Evolutionary conservation across 2,797 vertebrate genomes (phyloP).

Genomic region (Bradypodion ventrale): DNA sequence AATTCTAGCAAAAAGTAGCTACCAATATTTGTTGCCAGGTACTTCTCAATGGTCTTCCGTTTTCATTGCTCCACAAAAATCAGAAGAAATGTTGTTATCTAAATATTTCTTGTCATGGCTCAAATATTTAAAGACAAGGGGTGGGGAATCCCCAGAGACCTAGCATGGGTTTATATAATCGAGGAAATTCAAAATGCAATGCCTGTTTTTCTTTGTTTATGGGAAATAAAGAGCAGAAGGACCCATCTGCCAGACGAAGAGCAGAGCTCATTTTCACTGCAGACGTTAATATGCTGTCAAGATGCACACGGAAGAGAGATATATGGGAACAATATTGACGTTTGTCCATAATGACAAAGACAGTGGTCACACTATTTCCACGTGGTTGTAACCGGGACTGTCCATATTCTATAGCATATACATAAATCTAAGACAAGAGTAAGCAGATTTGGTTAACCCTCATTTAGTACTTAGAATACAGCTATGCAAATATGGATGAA

Average conservation of each 20-base stretch:
- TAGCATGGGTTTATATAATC: constrained; percentile 41
- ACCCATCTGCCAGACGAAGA: constrained; percentile 22
- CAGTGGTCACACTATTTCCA: constrained; percentile 16
- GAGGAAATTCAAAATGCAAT: constrained; percentile 46
- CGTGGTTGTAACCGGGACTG: background rate
- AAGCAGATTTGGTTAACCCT: background rate
- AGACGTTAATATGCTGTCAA: constrained; percentile 48
- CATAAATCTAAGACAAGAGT: background rate
- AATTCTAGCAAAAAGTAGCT: constrained; percentile 47
- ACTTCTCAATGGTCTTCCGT: constrained; percentile 50
- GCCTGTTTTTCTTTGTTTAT: constrained; percentile 41
- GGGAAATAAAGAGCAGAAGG: constrained; percentile 35
- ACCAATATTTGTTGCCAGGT: constrained; percentile 40
- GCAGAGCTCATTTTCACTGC: constrained; percentile 42
- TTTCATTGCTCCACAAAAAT: constrained; percentile 42
- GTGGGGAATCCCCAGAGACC: constrained; percentile 47
- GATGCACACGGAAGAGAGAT: constrained; percentile 31
- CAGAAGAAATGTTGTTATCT: constrained; percentile 42
- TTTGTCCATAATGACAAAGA: constrained; percentile 33
- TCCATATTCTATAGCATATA: background rate
- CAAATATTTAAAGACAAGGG: constrained; percentile 7
- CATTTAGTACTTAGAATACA: background rate
- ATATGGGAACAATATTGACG: constrained; percentile 43
- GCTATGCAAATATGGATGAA: background rate
- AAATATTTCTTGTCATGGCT: constrained; percentile 57